Evolutionary conservation across 2,797 vertebrate genomes (phyloP), one percentile per base, ranked within the genome.

Genomic region (Anomalospiza imberbis): DNA sequence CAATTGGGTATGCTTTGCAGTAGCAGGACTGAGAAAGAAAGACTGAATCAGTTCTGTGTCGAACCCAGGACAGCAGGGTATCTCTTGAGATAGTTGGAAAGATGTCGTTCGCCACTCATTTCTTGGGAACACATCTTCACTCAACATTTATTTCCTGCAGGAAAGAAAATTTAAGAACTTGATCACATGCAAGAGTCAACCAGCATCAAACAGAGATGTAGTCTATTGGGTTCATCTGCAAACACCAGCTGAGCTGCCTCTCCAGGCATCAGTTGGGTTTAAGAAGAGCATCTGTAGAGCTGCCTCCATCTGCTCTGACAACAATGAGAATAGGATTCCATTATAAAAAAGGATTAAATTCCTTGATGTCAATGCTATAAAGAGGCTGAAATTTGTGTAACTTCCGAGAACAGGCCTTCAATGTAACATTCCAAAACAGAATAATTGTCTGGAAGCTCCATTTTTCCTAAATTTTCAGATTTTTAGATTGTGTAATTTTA

Each of bases 261-360:
- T 74, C 15, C 31, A 72, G 66, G 12, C 29, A 63, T 28, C 36
- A 40, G 0, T 11, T 34, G 14, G 7, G 13, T 51, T 83, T 66
- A 47, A 65, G 45, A 84, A 61, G 47, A 54, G 8, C 44, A 61
- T 12, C n/a, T 19, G 50, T 36, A 83, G 31, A 66, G 15, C 25
- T 77, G 24, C 45, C 42, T 89, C 38, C 15, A 5, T 70, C n/a
- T 85, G 19, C 44, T 70, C 17, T 71, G 36, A 42, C 3, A 6
- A 17, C 51, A 80, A 11, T 1, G 1, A 82, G 44, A 55, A 26
- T 14, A 47, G 18, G 14, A 60, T 29, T 73, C 60, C 0, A 0
- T 67, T 12, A 13, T 3, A 58, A 40, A 42, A 71, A 53, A 78
- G 4, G 31, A 68, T 74, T 74, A 12, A 31, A 42, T 65, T 93